phyloP scores from a whole-genome alignment of 2,888 invertebrate species.

The Ceratothoa steindachneri region DNA sequence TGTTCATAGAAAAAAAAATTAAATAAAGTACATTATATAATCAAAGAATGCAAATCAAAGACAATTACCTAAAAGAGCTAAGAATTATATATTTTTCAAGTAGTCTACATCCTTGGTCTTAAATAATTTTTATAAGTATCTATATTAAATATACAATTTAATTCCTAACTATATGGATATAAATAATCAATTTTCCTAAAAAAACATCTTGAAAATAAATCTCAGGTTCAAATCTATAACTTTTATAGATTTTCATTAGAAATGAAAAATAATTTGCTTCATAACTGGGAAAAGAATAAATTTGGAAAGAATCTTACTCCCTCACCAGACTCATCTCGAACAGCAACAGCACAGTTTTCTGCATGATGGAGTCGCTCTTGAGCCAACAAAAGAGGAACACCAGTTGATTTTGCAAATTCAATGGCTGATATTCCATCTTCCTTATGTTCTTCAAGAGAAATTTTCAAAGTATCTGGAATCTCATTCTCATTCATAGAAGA shows the following conservation, averaged over 20 bases:
- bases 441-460: conserved; percentile 50
- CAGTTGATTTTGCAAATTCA: conserved; percentile 75
- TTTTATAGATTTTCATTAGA: neutral
- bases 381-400: conserved; percentile 64
- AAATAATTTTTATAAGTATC: neutral
- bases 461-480: conserved; percentile 53
- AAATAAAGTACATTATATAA: too few species aligned
- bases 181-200: too few species aligned
- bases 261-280: neutral
- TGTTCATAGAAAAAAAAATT: too few species aligned
- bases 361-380: conserved; percentile 81
- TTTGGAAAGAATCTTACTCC: conserved; percentile 93
- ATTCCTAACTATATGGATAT: too few species aligned
- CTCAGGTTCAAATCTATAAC: too few species aligned
- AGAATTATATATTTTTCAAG: neutral
- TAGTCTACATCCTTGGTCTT: too few species aligned
- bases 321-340: conserved; percentile 92
- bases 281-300: conserved; percentile 63
- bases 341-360: conserved; percentile 79
- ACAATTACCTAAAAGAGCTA: neutral
- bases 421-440: conserved; percentile 65
- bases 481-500: conserved; percentile 60
- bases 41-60: neutral
- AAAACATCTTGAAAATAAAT: too few species aligned
- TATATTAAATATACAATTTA: too few species aligned